A percentile compares a stretch with the other conserved stretches of the same genome.
Conservation (phyloP, 2,888 invertebrate species). For the Leptothorax acervorum region DNA sequence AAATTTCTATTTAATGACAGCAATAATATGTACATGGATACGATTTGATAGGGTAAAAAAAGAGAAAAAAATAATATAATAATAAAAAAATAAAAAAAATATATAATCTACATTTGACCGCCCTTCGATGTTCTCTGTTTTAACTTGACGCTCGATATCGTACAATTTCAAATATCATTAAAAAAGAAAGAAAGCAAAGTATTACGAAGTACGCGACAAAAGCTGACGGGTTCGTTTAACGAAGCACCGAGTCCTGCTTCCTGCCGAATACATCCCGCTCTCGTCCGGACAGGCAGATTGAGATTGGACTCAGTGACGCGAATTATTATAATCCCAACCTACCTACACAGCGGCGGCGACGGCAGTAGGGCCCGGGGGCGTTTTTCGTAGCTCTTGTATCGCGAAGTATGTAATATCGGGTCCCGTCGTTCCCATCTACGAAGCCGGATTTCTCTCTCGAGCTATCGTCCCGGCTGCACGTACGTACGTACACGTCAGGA, state of each 20-base stretch:
- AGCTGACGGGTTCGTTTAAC: slow-evolving; percentile 60
- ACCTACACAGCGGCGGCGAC: slow-evolving; percentile 34
- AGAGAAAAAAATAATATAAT: not conserved
- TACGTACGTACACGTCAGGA: not conserved
- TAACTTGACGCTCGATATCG: slow-evolving; percentile 9
- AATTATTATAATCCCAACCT: slow-evolving; percentile 82
- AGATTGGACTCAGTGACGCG: slow-evolving; percentile 83
- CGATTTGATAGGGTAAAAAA: not conserved
- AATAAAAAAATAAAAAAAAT: not conserved
- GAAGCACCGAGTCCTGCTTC: slow-evolving; percentile 60
- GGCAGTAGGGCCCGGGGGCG: slow-evolving; percentile 45
- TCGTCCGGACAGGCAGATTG: slow-evolving; percentile 78
- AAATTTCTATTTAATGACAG: not conserved
- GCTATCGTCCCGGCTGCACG: slow-evolving; percentile 50
- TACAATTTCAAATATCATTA: not conserved
- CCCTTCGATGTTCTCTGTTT: not conserved
- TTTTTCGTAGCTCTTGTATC: slow-evolving; percentile 58
- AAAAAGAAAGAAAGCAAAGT: not conserved
- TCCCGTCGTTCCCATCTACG: slow-evolving; percentile 60
- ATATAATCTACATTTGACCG: not conserved
- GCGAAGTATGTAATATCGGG: slow-evolving; percentile 60
- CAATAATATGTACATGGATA: not conserved
- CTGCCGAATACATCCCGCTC: slow-evolving; percentile 57
- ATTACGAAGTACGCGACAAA: slow-evolving; percentile 28
- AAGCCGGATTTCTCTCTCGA: slow-evolving; percentile 44